Base-by-base conservation (phyloP, 2,113 vertebrate genomes). In the Saguinus imperator region DNA sequence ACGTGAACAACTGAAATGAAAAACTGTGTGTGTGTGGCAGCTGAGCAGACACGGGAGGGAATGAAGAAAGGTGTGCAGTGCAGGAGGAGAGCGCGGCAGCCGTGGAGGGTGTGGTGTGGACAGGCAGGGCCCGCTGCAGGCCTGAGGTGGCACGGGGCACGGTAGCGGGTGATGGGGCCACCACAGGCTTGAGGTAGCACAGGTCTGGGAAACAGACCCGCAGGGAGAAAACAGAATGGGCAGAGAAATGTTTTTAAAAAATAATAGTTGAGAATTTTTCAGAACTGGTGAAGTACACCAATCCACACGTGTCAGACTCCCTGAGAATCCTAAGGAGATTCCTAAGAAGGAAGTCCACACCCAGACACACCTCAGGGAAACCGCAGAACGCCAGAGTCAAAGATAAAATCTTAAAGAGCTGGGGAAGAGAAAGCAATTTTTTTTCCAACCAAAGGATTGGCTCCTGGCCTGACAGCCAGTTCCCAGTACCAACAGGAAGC, bases 381-480 rank as follows among this genome's bases (percentile, higher is more conserved):
- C 1, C 1, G 43, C 75, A 43, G 94, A 20, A 87, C 80, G 37
- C 81, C 29, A 57, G 10, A 58, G 77, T 66, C 61, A 43, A 18
- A 82, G 66, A 16, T 32, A 48, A 5, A 37, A 16, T 13, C 45
- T 18, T 1, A 2, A 1, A 23, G 32, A 61, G 45, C 76, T 2
- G 0, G 35, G 64, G 70, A 43, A 8, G 43, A 77, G 16, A 45
- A 48, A 45, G 45, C 14, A 9, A 43, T 32, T 48, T 48, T 17
- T 48, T 48, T 6, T 32, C 37, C 43, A 29, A 48, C 45, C 27
- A 18, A 1, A n/a, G 40, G 48, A 16, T 5, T 1, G 5, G 64
- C 45, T 43, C 20, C 37, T 25, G 1, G 40, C 55, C 4, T 0
- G 13, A 12, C 0, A 3, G 58, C 0, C 4, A 45, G 14, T 14